Conservation (phyloP, 2,113 vertebrate genomes). For the Suricata suricatta region DNA sequence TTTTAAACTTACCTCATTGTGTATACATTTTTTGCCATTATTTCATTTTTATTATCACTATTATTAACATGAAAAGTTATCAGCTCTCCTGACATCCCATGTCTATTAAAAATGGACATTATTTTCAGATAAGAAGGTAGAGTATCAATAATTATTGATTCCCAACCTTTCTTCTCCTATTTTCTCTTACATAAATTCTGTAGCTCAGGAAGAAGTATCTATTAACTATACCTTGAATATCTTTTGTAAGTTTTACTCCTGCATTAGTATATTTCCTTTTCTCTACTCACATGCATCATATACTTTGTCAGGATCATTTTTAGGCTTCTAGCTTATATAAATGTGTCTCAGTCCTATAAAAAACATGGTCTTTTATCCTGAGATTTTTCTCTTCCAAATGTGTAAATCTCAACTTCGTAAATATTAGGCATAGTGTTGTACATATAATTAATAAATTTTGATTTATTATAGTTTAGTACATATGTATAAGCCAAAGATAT, state of each 20-base stretch:
- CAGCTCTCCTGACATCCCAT: neutral
- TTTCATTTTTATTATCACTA: neutral
- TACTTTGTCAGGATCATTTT: neutral
- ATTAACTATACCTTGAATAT: neutral
- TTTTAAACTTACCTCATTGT: neutral
- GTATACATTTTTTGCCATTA: neutral
- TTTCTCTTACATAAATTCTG: neutral
- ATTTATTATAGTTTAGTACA: neutral
- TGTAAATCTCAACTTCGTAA: neutral
- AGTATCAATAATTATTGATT: neutral
- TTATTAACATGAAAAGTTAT: neutral
- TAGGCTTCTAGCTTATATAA: neutral
- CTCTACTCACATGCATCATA: neutral
- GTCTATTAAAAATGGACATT: neutral
- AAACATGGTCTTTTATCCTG: neutral
- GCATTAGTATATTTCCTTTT: neutral
- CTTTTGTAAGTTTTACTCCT: neutral
- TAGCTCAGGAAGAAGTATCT: neutral
- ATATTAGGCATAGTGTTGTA: neutral
- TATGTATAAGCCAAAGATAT: neutral
- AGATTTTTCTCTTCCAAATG: neutral
- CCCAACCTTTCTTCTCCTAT: neutral
- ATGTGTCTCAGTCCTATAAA: neutral
- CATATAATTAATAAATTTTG: neutral
- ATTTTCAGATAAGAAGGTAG: neutral